phyloP scores from a whole-genome alignment of 2,888 invertebrate genomes.

The Tiliacea aurago region DNA sequence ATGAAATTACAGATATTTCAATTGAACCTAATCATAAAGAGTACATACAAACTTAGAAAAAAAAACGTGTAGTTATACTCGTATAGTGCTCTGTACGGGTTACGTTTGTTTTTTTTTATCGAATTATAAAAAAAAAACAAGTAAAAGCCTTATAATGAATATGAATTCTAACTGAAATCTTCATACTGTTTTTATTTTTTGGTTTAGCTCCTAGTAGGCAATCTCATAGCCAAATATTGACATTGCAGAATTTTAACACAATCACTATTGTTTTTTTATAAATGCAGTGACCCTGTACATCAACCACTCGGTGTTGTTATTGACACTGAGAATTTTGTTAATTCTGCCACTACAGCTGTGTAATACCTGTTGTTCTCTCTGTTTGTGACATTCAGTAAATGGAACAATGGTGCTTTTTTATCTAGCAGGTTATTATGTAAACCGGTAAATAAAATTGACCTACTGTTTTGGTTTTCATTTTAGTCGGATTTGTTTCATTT shows the following conservation, averaged over 20 bases:
- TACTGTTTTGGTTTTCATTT: not conserved
- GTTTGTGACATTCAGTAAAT: constrained; percentile 12
- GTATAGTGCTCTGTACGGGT: not conserved
- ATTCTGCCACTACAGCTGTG: constrained; percentile 13
- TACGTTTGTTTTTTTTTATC: not conserved
- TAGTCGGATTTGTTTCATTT: too few relatives aligned
- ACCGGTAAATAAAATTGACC: not conserved
- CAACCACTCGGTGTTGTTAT: constrained; percentile 28
- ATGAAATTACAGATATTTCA: not conserved
- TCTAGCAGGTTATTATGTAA: not conserved
- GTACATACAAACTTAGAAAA: not conserved
- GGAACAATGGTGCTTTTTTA: constrained; percentile 4
- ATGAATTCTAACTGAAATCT: not conserved
- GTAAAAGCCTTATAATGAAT: not conserved
- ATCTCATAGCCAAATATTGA: not conserved
- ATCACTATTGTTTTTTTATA: constrained; percentile 29
- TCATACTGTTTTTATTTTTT: not conserved
- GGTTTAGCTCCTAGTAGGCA: not conserved
- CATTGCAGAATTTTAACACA: not conserved
- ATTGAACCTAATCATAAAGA: not conserved
- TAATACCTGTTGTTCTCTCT: constrained; percentile 17
- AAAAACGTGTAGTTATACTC: not conserved
- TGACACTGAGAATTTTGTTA: constrained; percentile 29
- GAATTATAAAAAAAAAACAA: not conserved
- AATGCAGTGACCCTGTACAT: constrained; percentile 16